These are phyloP conservation scores for Ectropis crepuscularia DNA, from an alignment of 2,888 invertebrate genomes.

Conservation along the genomic window DNA sequence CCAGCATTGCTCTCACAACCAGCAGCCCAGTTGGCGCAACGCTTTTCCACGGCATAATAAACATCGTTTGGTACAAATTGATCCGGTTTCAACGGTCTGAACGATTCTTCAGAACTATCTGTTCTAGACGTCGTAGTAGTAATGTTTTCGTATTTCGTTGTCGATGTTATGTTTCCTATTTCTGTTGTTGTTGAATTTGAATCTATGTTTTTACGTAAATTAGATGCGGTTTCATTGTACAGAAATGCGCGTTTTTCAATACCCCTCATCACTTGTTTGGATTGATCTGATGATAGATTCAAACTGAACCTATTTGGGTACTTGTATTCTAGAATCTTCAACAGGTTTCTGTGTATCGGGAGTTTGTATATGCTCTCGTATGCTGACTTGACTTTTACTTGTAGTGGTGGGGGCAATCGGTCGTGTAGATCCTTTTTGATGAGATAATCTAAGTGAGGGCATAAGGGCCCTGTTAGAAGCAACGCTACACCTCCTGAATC, in stretches of 20 bases:
- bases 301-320: too few species aligned
- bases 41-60: neutral
- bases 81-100: neutral
- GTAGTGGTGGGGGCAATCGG: too few species aligned
- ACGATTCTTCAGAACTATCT: too few species aligned
- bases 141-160: too few species aligned
- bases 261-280: neutral
- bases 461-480: too few species aligned
- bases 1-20: neutral
- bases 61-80: slow-evolving; percentile 3
- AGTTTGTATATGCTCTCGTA: too few species aligned
- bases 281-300: neutral
- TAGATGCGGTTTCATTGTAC: neutral
- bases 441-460: too few species aligned
- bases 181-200: neutral
- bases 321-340: neutral
- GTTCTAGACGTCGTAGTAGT: too few species aligned
- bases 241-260: slow-evolving; percentile 2
- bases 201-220: neutral
- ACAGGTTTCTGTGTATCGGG: neutral
- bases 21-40: neutral
- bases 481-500: too few species aligned
- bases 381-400: too few species aligned
- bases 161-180: too few species aligned
- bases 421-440: too few species aligned